Conservation (phyloP, 1,140 invertebrate species). For the Heliothis subflexa region DNA sequence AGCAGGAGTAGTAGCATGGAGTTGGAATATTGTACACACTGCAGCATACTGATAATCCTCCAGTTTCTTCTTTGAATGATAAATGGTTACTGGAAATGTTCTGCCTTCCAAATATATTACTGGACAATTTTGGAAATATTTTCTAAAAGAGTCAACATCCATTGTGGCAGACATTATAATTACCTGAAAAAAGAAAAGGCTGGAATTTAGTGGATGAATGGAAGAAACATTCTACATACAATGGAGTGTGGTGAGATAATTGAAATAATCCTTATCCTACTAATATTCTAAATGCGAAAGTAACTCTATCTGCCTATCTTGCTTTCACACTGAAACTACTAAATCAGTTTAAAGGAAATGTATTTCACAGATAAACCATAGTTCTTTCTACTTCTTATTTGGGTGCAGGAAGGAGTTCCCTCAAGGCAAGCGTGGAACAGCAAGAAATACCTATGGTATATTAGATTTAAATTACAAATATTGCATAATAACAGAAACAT, state of each 20-base stretch:
- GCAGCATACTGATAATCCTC: slow-evolving; percentile 94
- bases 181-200: slow-evolving; percentile 83
- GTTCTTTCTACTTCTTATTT: too few species aligned
- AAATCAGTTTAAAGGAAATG: too few species aligned
- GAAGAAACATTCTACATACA: too few species aligned
- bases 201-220: not conserved
- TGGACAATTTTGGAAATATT: slow-evolving; percentile 95
- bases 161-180: slow-evolving; percentile 98
- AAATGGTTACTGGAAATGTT: slow-evolving; percentile 93
- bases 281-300: too few species aligned
- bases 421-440: too few species aligned
- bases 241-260: not conserved
- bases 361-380: too few species aligned
- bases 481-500: not conserved
- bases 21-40: slow-evolving; percentile 96
- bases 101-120: slow-evolving; percentile 96
- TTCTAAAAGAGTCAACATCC: slow-evolving; percentile 96
- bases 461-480: too few species aligned
- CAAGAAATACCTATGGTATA: too few species aligned
- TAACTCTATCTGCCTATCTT: too few species aligned
- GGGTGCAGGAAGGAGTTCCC: too few species aligned
- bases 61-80: slow-evolving; percentile 91
- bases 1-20: slow-evolving; percentile 93
- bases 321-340: too few species aligned
- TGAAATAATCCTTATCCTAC: too few species aligned